A percentile compares a stretch with the other conserved stretches of the same genome.
These are phyloP conservation scores for Drosophila mojavensis DNA, from an alignment of 1,140 invertebrate species.

Conservation along the genomic window DNA sequence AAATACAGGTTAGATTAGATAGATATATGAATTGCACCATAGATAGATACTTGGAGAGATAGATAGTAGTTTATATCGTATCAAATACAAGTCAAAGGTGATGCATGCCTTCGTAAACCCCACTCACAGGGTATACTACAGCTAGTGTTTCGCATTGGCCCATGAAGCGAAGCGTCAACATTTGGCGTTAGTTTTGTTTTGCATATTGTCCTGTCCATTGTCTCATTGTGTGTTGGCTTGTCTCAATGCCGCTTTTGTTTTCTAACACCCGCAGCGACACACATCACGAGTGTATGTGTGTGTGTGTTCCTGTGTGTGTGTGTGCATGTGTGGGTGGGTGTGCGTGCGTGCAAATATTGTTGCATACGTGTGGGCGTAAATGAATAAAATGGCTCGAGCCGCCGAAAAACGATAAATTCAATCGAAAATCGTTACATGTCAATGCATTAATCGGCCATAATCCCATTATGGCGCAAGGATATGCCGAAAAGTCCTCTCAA, in stretches of 20 bases:
- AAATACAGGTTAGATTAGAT: too few relatives aligned
- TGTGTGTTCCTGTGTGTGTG: background rate
- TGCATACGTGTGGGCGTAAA: slow-evolving; percentile 79
- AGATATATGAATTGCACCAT: too few relatives aligned
- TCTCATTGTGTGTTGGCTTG: slow-evolving; percentile 42
- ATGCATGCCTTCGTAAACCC: background rate
- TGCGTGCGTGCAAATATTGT: slow-evolving; percentile 71
- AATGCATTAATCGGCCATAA: slow-evolving; percentile 84
- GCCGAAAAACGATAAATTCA: slow-evolving; percentile 83
- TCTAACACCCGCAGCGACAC: slow-evolving; percentile 74
- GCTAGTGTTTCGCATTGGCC: slow-evolving; percentile 28
- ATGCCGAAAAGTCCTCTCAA: slow-evolving; percentile 46
- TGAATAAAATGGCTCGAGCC: slow-evolving; percentile 81
- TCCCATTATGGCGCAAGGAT: slow-evolving; percentile 83
- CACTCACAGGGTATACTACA: slow-evolving; percentile 30
- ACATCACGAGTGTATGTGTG: slow-evolving; percentile 22
- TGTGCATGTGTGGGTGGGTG: slow-evolving; percentile 48
- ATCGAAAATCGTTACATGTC: slow-evolving; percentile 84
- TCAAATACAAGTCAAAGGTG: too few relatives aligned
- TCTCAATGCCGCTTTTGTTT: slow-evolving; percentile 74
- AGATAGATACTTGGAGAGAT: too few relatives aligned
- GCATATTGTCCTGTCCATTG: slow-evolving; percentile 61
- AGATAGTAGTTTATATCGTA: too few relatives aligned
- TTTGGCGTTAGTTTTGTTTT: slow-evolving; percentile 72
- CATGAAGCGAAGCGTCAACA: slow-evolving; percentile 42